These are phyloP conservation scores for Rhinophrynus dorsalis DNA, from an alignment of 2,797 vertebrate genomes.

Conservation along the genomic window DNA sequence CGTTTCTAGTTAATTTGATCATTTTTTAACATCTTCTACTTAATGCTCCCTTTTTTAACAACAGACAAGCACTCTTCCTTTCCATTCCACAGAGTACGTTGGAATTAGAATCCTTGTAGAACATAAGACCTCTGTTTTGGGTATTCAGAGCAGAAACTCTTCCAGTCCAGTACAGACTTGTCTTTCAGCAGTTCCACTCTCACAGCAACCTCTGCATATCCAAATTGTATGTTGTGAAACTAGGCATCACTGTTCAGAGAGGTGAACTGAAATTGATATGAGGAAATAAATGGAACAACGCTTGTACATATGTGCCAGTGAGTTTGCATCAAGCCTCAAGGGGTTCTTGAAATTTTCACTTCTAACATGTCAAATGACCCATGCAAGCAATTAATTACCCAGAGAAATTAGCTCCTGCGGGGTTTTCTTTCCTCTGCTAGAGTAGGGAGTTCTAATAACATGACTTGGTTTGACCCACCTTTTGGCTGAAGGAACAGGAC, in stretches of 20 bases:
- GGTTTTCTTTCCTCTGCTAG: background rate
- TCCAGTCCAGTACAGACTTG: conserved; percentile 27
- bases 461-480: background rate
- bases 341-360: background rate
- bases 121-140: conserved; percentile 24
- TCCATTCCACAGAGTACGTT: background rate
- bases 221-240: conserved; percentile 34
- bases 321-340: background rate
- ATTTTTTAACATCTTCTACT: background rate
- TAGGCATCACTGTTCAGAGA: background rate
- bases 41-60: background rate
- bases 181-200: conserved; percentile 19
- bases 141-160: background rate
- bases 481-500: too few relatives aligned
- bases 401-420: background rate
- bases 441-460: background rate
- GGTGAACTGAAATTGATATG: background rate
- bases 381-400: background rate
- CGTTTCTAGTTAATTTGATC: background rate
- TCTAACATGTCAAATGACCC: conserved; percentile 8
- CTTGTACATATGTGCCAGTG: background rate
- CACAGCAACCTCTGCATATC: background rate
- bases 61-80: conserved; percentile 10
- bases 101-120: background rate
- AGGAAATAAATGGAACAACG: background rate